phyloP scores from a whole-genome alignment of 2,888 invertebrate genomes.

The Crocallis elinguaria region DNA sequence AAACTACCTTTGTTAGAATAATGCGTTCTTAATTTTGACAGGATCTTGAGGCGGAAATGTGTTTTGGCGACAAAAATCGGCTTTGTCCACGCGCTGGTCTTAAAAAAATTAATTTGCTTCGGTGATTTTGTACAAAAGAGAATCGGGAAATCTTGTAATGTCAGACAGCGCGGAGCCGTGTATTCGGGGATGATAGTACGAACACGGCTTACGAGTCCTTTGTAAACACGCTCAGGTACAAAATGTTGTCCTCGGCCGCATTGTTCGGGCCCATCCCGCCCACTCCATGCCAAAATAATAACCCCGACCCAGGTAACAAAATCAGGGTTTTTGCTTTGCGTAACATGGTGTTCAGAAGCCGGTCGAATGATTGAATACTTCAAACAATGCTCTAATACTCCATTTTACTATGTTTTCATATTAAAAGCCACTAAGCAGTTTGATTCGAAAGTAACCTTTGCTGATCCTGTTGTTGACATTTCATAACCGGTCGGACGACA shows the following conservation, averaged over 20 bases:
- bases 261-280: conserved; percentile 71
- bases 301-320: conserved; percentile 71
- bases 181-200: conserved; percentile 36
- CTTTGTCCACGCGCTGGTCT: conserved; percentile 54
- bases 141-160: conserved; percentile 52
- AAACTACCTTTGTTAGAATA: conserved; percentile 70
- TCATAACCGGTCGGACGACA: conserved; percentile 40
- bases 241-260: conserved; percentile 60
- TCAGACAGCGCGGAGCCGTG: conserved; percentile 74
- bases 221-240: conserved; percentile 80
- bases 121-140: conserved; percentile 54
- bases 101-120: conserved; percentile 61
- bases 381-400: too few species aligned
- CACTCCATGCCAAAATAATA: conserved; percentile 73
- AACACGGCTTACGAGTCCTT: conserved; percentile 60
- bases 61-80: conserved; percentile 56
- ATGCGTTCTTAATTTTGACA: conserved; percentile 66
- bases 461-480: conserved; percentile 41
- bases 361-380: conserved; percentile 63
- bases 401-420: conserved; percentile 3
- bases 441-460: conserved; percentile 41
- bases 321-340: conserved; percentile 76
- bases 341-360: conserved; percentile 69
- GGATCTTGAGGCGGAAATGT: conserved; percentile 70
- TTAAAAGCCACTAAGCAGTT: conserved; percentile 54